Evolutionary conservation across 2,888 invertebrate genomes (phyloP).

Genomic region (Hemaris fuciformis): DNA sequence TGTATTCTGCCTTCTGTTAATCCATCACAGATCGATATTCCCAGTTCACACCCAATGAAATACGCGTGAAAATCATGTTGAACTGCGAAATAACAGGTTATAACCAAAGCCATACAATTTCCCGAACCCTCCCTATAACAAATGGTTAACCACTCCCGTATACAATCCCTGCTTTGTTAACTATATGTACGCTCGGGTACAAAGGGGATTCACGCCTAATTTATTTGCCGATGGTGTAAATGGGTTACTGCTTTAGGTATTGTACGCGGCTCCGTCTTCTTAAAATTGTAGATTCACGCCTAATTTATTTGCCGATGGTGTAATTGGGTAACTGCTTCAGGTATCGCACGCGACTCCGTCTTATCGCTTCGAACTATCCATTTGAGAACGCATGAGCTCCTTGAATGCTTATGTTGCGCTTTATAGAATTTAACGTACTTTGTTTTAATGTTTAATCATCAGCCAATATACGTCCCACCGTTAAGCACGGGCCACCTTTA

Average conservation of each 20-base stretch:
- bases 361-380: too few species aligned
- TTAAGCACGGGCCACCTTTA: too few species aligned
- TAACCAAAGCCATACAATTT: slow-evolving; percentile 39
- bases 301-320: background rate
- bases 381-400: too few species aligned
- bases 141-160: slow-evolving; percentile 54
- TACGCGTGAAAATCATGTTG: background rate
- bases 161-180: slow-evolving; percentile 42
- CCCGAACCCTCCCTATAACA: slow-evolving; percentile 39
- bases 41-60: background rate
- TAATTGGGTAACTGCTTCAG: background rate
- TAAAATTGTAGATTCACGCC: too few species aligned
- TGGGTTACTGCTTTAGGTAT: background rate
- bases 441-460: too few species aligned
- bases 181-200: slow-evolving; percentile 29
- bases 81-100: background rate
- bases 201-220: slow-evolving; percentile 20
- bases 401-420: too few species aligned
- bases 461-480: too few species aligned
- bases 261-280: background rate
- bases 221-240: background rate
- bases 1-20: too few species aligned
- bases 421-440: too few species aligned
- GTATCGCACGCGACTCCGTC: too few species aligned
- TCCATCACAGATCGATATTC: too few species aligned